These are phyloP conservation scores for Melospiza melodia DNA, from an alignment of 2,113 vertebrate species.

Conservation along the genomic window DNA sequence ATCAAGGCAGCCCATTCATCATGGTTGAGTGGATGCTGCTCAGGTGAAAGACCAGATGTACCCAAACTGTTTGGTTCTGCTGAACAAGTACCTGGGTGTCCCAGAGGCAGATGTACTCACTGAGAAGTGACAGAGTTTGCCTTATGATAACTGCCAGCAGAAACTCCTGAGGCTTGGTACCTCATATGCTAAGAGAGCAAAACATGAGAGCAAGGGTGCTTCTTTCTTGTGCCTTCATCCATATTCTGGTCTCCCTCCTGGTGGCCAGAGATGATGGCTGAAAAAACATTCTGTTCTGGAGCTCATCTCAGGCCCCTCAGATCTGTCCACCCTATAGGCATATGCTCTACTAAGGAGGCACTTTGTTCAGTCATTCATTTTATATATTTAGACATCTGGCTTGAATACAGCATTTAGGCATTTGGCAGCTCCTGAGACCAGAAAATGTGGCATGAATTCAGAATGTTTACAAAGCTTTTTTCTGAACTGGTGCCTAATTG, in stretches of 20 bases:
- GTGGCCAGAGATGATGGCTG: neutral
- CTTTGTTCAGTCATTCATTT: constrained; percentile 54
- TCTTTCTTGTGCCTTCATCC: neutral
- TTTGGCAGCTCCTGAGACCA: constrained; percentile 43
- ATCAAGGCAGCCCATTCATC: neutral
- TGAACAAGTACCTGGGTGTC: neutral
- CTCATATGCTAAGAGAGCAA: neutral
- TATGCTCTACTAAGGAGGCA: constrained; percentile 18
- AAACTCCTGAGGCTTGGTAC: neutral
- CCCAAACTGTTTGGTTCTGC: neutral
- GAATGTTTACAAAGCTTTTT: constrained; percentile 59
- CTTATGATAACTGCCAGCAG: neutral
- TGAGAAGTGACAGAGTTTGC: neutral
- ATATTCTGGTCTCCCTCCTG: neutral
- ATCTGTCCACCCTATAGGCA: constrained; percentile 11
- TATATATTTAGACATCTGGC: constrained; percentile 63
- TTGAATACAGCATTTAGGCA: constrained; percentile 28
- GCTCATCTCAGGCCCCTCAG: neutral
- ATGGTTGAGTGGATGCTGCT: neutral
- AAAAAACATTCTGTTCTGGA: constrained; percentile 21
- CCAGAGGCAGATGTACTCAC: neutral
- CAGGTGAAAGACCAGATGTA: neutral
- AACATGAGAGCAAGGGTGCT: rapidly evolving
- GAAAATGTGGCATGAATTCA: constrained; percentile 56
- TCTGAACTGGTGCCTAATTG: constrained; percentile 63